phyloP scores from a whole-genome alignment of 2,797 vertebrate genomes.

The Phoebastria nigripes region DNA sequence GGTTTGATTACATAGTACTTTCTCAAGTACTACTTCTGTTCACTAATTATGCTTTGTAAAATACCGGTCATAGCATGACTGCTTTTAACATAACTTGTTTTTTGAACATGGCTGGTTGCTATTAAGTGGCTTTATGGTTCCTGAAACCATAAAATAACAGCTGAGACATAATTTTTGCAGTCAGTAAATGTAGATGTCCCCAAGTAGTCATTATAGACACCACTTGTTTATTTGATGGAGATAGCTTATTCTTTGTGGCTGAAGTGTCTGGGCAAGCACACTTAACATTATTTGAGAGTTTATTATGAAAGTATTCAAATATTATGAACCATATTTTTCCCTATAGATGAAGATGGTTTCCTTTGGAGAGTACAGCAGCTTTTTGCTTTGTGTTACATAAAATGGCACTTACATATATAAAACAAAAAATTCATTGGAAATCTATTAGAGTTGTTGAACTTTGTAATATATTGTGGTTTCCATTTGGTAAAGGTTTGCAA shows the following conservation, averaged over 20 bases:
- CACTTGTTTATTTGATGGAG: constrained; percentile 18
- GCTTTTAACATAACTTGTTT: constrained; percentile 20
- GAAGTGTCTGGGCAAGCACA: background rate
- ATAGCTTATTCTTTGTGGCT: background rate
- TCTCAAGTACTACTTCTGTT: background rate
- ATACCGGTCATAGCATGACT: background rate
- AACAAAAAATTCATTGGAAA: background rate
- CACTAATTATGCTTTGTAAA: constrained; percentile 15
- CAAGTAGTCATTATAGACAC: constrained; percentile 34
- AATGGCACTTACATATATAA: background rate
- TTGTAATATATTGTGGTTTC: background rate
- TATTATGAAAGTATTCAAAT: constrained; percentile 15
- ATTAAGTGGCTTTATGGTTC: constrained; percentile 7
- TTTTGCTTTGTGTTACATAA: background rate
- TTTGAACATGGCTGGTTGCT: constrained; percentile 26
- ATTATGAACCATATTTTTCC: background rate
- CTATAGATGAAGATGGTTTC: background rate
- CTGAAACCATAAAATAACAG: constrained; percentile 51
- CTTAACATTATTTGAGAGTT: constrained; percentile 14
- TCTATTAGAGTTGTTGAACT: background rate
- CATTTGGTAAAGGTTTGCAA: background rate
- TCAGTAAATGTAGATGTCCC: constrained; percentile 1
- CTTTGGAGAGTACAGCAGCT: background rate
- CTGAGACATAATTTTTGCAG: constrained; percentile 34
- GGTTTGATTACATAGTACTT: background rate